phyloP scores from a whole-genome alignment of 2,888 invertebrate species.

The Cheilosia vulpina region DNA sequence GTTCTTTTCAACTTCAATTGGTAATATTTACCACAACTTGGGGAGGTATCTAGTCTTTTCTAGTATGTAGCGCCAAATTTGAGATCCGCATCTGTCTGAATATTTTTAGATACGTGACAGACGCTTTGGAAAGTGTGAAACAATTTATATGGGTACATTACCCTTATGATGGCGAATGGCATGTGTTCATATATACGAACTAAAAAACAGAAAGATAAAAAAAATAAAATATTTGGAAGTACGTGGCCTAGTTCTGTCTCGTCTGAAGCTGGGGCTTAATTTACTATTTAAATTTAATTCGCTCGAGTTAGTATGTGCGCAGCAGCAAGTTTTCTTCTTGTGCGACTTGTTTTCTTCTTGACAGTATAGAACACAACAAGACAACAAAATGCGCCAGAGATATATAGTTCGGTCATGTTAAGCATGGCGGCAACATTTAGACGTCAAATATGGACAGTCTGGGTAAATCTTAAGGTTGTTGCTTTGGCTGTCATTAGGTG shows the following conservation, averaged over 20 bases:
- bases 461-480: constrained; percentile 58
- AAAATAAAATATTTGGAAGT: constrained; percentile 41
- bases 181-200: background rate
- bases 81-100: constrained; percentile 4
- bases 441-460: constrained; percentile 59
- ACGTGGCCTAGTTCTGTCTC: constrained; percentile 71
- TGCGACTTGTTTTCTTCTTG: background rate
- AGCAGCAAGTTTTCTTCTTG: constrained; percentile 59
- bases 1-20: constrained; percentile 10
- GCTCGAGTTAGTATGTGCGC: constrained; percentile 59
- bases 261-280: constrained; percentile 54
- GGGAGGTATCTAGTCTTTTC: constrained; percentile 6
- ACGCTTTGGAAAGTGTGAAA: constrained; percentile 33
- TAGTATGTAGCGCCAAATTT: constrained; percentile 13
- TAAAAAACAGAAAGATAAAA: background rate
- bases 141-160: constrained; percentile 71
- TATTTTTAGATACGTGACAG: constrained; percentile 15
- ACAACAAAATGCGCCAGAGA: background rate
- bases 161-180: constrained; percentile 42
- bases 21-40: constrained; percentile 7
- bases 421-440: constrained; percentile 41
- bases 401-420: background rate
- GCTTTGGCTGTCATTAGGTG: constrained; percentile 54
- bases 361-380: background rate
- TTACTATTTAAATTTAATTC: constrained; percentile 71